Percentiles rank a stretch among this genome's conserved stretches.
phyloP scores from a whole-genome alignment of 2,888 invertebrate species.

The Cremastinae sp. region DNA sequence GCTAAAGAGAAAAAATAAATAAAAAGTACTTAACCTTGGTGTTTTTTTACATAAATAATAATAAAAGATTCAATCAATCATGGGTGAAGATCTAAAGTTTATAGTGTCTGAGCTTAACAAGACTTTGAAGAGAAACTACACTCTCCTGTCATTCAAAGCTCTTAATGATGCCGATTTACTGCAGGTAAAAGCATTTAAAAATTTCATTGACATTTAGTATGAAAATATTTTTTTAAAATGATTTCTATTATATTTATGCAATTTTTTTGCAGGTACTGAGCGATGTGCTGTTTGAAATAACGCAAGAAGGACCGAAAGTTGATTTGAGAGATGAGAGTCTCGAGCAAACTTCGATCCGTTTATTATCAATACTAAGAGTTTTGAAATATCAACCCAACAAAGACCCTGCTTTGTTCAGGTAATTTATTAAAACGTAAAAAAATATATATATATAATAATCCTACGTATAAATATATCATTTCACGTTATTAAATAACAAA shows the following conservation, averaged over 20 bases:
- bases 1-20: too few relatives aligned
- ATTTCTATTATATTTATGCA: too few relatives aligned
- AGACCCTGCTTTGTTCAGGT: slow-evolving; percentile 76
- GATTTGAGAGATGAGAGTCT: slow-evolving; percentile 89
- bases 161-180: slow-evolving; percentile 88
- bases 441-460: too few relatives aligned
- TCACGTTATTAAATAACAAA: too few relatives aligned
- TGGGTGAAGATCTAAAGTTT: slow-evolving; percentile 86
- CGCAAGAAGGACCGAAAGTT: slow-evolving; percentile 85
- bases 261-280: slow-evolving; percentile 80
- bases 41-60: background rate
- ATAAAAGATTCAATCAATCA: slow-evolving; percentile 70
- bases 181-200: slow-evolving; percentile 82
- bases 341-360: slow-evolving; percentile 88
- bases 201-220: too few relatives aligned
- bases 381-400: slow-evolving; percentile 90
- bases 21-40: too few relatives aligned
- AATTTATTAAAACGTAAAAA: slow-evolving; percentile 28
- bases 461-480: too few relatives aligned
- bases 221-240: too few relatives aligned
- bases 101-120: slow-evolving; percentile 89
- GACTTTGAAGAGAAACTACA: slow-evolving; percentile 87
- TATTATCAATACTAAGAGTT: slow-evolving; percentile 87
- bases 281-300: slow-evolving; percentile 84
- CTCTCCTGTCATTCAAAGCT: slow-evolving; percentile 92